Evolutionary conservation across 2,888 invertebrate species (phyloP), one percentile per base, ranked within the genome.

Genomic region (Neoascia interrupta): DNA sequence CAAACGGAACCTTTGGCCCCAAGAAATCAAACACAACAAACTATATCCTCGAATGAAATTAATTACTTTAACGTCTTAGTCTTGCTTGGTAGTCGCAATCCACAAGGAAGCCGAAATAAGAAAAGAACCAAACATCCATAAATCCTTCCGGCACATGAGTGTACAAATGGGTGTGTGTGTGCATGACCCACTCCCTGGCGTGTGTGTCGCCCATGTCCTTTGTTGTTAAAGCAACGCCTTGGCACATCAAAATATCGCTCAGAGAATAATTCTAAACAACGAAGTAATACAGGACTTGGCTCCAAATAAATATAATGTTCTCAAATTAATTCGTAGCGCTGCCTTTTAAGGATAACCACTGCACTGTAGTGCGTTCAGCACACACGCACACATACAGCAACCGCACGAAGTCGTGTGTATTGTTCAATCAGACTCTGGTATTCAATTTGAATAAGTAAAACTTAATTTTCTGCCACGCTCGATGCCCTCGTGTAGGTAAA

Each of bases 391-490:
- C 54, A 23, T 45, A 11, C 28, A 19, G 15, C 21, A 31, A 8
- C 26, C 26, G 8, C 10, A n/a, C 10, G 16, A 10, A 37, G 4
- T 5, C 37, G 0, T 10, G 6, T 13, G 13, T 13, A 13, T 37
- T 6, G 26, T 28, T 16, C 60, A 69, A 60, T 69, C 69, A 43
- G 26, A 60, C 6, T n/a, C n/a, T 37, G 37, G 37, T 47, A 61
- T 70, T 61, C 61, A 70, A 61, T 70, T 70, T 70, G 61, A 70
- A 54, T 70, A 53, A 61, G 53, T 39, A 70, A 61, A 70, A 54
- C 69, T 60, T 69, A 49, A 69, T 70, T 61, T 60, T 45, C 58
- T 49, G 58, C 28, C 56, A 58, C 28, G 58, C 47, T 68, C 56
- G 28, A 68, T 58, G 58, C n/a, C n/a, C n/a, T n/a, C n/a, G n/a